Evolutionary conservation across 2,888 invertebrate genomes (phyloP), one percentile per base, ranked within the genome.

Genomic region (Chaetoderma sp.): DNA sequence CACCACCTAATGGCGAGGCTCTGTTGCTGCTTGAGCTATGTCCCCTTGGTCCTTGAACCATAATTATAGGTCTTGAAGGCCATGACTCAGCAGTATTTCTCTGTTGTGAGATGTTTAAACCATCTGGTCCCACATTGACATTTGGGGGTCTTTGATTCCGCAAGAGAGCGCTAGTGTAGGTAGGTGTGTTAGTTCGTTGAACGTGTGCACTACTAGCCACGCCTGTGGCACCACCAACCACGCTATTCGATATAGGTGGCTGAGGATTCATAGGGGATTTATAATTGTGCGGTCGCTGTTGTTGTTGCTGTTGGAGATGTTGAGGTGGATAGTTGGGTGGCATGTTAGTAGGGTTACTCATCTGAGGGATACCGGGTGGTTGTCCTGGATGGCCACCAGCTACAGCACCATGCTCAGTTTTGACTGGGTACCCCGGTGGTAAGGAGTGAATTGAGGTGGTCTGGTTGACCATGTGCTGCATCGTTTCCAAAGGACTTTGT

Each of bases 141-240:
- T 90, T 90, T 21, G 90, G 90, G 72, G 89, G 89, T 81, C 90
- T 89, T 77, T 90, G 90, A 61, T 81, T 82, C 27, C 83, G 74
- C 83, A 83, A 80, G 49, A 83, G 77, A 66, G 83, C 78, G 75
- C 83, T 84, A 36, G 83, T 83, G 64, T 80, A 84, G 16, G 77
- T 76, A 1, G 72, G 66, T 8, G 65, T 58, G n/a, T 32, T 52
- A 4, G 68, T 32, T 52, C 66, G 67, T 27, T 16, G 32, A n/a
- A n/a, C n/a, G n/a, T n/a, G n/a, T n/a, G 44, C 21, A 27, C 32
- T 28, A 4, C 5, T 8, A 18, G 18, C 21, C 28, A n/a, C 32
- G 13, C 36, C n/a, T 21, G 49, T 25, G 28, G 49, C 23, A 6
- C 56, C 60, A 30, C 65, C 47, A 33, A 56, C 64, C n/a, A 70